Conservation (phyloP, 2,888 invertebrate genomes). For the Stegana nigrithorax region DNA sequence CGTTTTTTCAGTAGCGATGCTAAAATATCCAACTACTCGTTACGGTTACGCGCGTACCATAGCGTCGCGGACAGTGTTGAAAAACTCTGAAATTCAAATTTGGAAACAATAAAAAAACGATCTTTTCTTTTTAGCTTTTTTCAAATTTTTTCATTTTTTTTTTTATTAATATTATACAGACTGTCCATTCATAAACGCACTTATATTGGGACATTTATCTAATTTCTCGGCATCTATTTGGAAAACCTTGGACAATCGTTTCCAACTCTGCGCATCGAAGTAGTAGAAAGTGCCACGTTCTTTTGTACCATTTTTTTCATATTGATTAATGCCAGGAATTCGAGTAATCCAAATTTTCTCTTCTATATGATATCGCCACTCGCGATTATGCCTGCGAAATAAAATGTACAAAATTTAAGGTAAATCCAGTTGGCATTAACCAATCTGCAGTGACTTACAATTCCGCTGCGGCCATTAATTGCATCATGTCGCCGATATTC, state of each 20-base stretch:
- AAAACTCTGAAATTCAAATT: too few species aligned
- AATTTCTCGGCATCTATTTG: conserved; percentile 98
- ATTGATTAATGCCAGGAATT: conserved; percentile 91
- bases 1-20: too few species aligned
- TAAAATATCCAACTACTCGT: too few species aligned
- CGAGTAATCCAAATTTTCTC: conserved; percentile 99
- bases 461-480: conserved; percentile 96
- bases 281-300: conserved; percentile 99
- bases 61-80: too few species aligned
- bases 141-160: conserved; percentile 65
- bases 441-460: conserved; percentile 83
- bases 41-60: too few species aligned
- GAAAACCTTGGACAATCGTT: conserved; percentile 99
- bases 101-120: too few species aligned
- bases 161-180: conserved; percentile 70
- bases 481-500: conserved; percentile 97
- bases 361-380: conserved; percentile 99
- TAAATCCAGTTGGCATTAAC: too few species aligned
- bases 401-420: conserved; percentile 22
- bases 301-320: conserved; percentile 95
- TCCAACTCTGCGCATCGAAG: conserved; percentile 99
- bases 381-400: conserved; percentile 87
- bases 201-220: conserved; percentile 77
- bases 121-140: conserved; percentile 47
- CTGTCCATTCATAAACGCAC: conserved; percentile 70